Evolutionary conservation across 2,888 invertebrate genomes (phyloP).

Genomic region (Cheilosia scutellata): DNA sequence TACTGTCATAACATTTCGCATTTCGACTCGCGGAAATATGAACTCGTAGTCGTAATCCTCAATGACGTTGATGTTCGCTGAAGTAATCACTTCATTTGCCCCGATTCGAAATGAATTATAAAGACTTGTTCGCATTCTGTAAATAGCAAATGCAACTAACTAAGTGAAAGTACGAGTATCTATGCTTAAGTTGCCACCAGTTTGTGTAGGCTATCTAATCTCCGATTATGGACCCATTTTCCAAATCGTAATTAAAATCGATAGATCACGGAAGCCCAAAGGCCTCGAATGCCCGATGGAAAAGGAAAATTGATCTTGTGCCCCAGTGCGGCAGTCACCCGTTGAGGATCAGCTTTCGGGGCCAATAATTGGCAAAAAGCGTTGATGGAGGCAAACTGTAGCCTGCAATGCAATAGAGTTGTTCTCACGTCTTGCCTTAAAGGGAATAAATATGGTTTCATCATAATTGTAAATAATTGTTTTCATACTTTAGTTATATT

Average conservation of each 20-base stretch:
- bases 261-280: constrained; percentile 59
- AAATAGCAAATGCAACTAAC: constrained; percentile 9
- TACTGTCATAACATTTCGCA: constrained; percentile 33
- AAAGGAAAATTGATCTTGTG: constrained; percentile 32
- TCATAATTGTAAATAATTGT: constrained; percentile 19
- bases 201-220: neutral
- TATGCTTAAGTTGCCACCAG: neutral
- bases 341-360: constrained; percentile 15
- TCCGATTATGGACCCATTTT: constrained; percentile 47
- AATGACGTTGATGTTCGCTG: constrained; percentile 22
- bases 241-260: constrained; percentile 50
- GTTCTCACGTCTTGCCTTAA: constrained; percentile 18
- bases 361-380: constrained; percentile 15
- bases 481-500: neutral
- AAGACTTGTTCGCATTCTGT: constrained; percentile 23
- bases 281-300: constrained; percentile 8
- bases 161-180: constrained; percentile 54
- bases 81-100: constrained; percentile 26
- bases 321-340: constrained; percentile 22
- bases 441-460: constrained; percentile 6
- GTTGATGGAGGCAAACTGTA: constrained; percentile 15
- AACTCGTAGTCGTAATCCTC: constrained; percentile 8
- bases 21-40: constrained; percentile 28
- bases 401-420: constrained; percentile 6
- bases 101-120: constrained; percentile 33